These are phyloP conservation scores for Drosophila algonquin DNA, from an alignment of 2,888 invertebrate genomes.

Conservation along the genomic window DNA sequence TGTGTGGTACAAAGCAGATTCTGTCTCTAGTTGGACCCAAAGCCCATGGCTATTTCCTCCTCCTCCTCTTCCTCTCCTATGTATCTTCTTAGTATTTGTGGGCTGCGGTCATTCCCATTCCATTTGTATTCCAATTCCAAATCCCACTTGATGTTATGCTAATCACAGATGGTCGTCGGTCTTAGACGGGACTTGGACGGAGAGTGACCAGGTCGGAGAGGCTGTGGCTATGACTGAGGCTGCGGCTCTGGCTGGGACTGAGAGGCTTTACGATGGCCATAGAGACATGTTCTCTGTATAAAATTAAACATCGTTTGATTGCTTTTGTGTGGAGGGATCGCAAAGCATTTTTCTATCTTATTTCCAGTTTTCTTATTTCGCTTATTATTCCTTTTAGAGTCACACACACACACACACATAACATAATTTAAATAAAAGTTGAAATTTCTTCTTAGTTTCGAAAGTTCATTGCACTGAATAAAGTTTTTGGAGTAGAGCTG, in stretches of 20 bases:
- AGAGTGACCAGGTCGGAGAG: conserved; percentile 51
- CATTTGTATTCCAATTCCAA: conserved; percentile 48
- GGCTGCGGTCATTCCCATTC: conserved; percentile 56
- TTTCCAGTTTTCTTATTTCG: conserved; percentile 56
- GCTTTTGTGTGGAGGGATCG: conserved; percentile 59
- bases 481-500: conserved; percentile 3
- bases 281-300: conserved; percentile 74
- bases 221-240: conserved; percentile 1
- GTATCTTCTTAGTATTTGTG: background rate
- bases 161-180: conserved; percentile 50
- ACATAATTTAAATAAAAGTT: conserved; percentile 65
- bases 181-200: no score
- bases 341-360: conserved; percentile 52
- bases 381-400: conserved; percentile 50
- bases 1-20: conserved; percentile 40
- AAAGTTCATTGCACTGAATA: conserved; percentile 64
- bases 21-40: conserved; percentile 20
- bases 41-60: background rate
- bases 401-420: conserved; percentile 50
- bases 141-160: conserved; percentile 74
- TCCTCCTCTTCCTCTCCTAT: conserved; percentile 7
- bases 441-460: conserved; percentile 46
- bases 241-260: background rate
- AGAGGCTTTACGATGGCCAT: conserved; percentile 44
- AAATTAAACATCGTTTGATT: conserved; percentile 74